These are phyloP conservation scores for Drosophila tsacasi DNA, from an alignment of 1,140 invertebrate genomes.

Conservation along the genomic window DNA sequence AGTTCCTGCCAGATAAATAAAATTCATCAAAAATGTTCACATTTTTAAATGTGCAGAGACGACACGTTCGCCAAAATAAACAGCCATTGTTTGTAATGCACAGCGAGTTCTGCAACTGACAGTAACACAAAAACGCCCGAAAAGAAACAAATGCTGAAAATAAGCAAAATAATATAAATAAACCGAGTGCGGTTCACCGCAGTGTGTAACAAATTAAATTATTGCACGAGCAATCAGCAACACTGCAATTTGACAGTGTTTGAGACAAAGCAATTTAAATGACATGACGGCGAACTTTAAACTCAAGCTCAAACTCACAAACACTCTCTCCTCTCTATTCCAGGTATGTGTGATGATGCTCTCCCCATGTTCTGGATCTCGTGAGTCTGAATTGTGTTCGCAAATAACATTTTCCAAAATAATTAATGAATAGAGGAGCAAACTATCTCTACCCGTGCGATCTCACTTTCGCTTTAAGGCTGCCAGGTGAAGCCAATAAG, in stretches of 20 bases:
- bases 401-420: slow-evolving; percentile 1
- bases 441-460: slow-evolving; percentile 1
- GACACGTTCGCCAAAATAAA: slow-evolving; percentile 23
- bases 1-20: slow-evolving; percentile 26
- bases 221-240: slow-evolving; percentile 40
- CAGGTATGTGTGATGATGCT: slow-evolving; percentile 47
- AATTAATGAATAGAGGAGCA: slow-evolving; percentile 28
- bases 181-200: slow-evolving; percentile 62
- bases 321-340: slow-evolving; percentile 18
- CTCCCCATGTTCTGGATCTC: neutral
- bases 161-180: slow-evolving; percentile 38
- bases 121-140: slow-evolving; percentile 38
- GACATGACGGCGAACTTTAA: slow-evolving; percentile 1
- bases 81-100: slow-evolving; percentile 34
- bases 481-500: slow-evolving; percentile 64
- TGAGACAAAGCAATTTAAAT: slow-evolving; percentile 7
- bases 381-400: slow-evolving; percentile 4
- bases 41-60: slow-evolving; percentile 31
- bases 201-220: slow-evolving; percentile 73
- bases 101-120: slow-evolving; percentile 60
- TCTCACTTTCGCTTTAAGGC: slow-evolving; percentile 37
- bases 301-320: neutral
- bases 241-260: slow-evolving; percentile 8
- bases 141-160: slow-evolving; percentile 27
- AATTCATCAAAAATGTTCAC: slow-evolving; percentile 36